Percentiles rank a stretch among this genome's conserved stretches.
Conservation (phyloP, 2,113 vertebrate genomes). For the Syngnathus floridae region DNA sequence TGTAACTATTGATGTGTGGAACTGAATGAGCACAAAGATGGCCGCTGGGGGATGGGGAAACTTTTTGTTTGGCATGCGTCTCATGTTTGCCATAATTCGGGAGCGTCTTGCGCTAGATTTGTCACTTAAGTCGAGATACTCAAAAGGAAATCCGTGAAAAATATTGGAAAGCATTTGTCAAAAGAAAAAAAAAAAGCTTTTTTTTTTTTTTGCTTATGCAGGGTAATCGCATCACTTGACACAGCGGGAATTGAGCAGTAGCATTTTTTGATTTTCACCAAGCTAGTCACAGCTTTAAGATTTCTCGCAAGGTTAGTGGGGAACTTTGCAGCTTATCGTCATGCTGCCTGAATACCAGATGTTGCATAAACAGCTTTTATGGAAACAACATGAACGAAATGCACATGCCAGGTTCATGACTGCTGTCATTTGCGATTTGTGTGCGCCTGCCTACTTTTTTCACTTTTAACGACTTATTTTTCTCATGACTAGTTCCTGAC, state of each 20-base stretch:
- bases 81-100: too few species aligned
- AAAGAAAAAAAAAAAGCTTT: neutral
- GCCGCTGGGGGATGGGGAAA: neutral
- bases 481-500: constrained; percentile 76
- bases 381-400: neutral
- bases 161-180: neutral
- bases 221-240: neutral
- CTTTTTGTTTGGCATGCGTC: neutral
- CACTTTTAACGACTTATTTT: neutral
- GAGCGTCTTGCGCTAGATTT: too few species aligned
- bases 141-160: neutral
- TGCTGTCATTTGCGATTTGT: neutral
- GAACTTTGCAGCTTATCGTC: neutral
- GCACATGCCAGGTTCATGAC: neutral
- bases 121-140: too few species aligned
- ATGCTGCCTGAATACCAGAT: neutral
- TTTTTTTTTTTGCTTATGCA: neutral
- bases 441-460: neutral
- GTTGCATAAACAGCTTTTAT: neutral
- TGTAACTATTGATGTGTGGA: neutral
- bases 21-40: neutral
- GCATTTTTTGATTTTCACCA: neutral
- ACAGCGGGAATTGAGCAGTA: neutral
- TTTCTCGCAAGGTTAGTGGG: neutral
- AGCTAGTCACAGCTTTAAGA: neutral